Conservation (phyloP, 2,113 vertebrate species). For the Amphilophus citrinellus region DNA sequence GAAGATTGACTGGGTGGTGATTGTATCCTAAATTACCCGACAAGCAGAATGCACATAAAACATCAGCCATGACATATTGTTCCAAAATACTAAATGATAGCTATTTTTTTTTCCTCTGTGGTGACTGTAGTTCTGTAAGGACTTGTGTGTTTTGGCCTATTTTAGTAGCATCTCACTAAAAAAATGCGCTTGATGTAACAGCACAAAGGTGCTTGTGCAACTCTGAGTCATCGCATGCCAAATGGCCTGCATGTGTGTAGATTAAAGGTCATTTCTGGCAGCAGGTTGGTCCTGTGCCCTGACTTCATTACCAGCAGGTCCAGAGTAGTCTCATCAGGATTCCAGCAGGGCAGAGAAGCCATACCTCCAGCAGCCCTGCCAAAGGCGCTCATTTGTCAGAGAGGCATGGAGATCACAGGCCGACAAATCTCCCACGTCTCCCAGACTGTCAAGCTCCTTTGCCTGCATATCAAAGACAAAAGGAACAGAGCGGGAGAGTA, state of each 20-base stretch:
- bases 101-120: not conserved
- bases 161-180: slow-evolving; percentile 14
- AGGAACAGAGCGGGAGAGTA: slow-evolving; percentile 71
- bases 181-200: not conserved
- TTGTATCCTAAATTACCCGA: slow-evolving; percentile 55
- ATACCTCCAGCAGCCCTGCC: slow-evolving; percentile 73
- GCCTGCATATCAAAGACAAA: slow-evolving; percentile 83
- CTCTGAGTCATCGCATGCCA: slow-evolving; percentile 27
- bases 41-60: slow-evolving; percentile 54
- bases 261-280: slow-evolving; percentile 71
- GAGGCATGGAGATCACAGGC: slow-evolving; percentile 81
- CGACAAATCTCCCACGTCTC: slow-evolving; percentile 79
- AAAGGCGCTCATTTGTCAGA: slow-evolving; percentile 82
- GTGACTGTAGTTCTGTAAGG: not conserved
- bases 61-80: slow-evolving; percentile 17
- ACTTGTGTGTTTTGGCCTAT: not conserved
- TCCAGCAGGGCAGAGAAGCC: slow-evolving; percentile 65
- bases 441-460: slow-evolving; percentile 75
- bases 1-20: slow-evolving; percentile 68
- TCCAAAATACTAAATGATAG: slow-evolving; percentile 26
- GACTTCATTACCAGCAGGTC: slow-evolving; percentile 69
- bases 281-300: slow-evolving; percentile 60
- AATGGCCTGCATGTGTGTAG: slow-evolving; percentile 50
- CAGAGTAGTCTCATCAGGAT: slow-evolving; percentile 72
- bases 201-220: slow-evolving; percentile 5